phyloP scores from a whole-genome alignment of 1,140 invertebrate species.

The Pseudoatta argentina region DNA sequence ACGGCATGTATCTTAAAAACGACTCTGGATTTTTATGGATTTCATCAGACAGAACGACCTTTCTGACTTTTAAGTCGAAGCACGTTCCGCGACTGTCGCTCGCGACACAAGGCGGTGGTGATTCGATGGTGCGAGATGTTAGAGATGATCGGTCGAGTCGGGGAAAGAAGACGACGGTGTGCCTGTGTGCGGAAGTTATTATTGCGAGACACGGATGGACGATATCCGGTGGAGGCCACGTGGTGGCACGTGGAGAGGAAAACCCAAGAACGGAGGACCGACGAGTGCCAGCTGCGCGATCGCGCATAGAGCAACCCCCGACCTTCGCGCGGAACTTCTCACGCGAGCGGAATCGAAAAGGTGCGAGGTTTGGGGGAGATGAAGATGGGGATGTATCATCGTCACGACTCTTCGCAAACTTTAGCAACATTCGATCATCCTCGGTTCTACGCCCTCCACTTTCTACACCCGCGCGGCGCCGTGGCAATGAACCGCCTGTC shows the following conservation, averaged over 20 bases:
- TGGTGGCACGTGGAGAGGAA: constrained; percentile 18
- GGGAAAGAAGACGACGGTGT: constrained; percentile 18
- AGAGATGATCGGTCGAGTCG: constrained; percentile 32
- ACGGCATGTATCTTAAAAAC: constrained; percentile 48
- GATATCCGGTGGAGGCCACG: constrained; percentile 49
- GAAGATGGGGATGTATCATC: constrained; percentile 75
- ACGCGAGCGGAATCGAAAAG: constrained; percentile 51
- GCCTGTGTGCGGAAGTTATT: constrained; percentile 54
- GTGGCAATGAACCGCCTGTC: constrained; percentile 74
- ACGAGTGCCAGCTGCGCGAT: constrained; percentile 28
- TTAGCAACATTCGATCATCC: constrained; percentile 81
- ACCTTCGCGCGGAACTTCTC: constrained; percentile 47
- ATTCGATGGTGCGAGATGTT: neutral
- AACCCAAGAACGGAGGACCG: neutral
- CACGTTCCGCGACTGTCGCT: constrained; percentile 68
- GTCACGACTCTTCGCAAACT: constrained; percentile 73
- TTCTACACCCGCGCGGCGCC: neutral
- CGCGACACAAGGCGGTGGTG: constrained; percentile 55
- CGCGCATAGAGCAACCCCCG: neutral
- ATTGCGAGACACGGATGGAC: constrained; percentile 66
- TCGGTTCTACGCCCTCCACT: neutral
- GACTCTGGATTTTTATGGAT: constrained; percentile 51
- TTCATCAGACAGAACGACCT: constrained; percentile 55
- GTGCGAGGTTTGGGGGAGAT: neutral
- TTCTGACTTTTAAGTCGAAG: constrained; percentile 47